Evolutionary conservation across 2,113 vertebrate genomes (phyloP).

Genomic region (Sander lucioperca): DNA sequence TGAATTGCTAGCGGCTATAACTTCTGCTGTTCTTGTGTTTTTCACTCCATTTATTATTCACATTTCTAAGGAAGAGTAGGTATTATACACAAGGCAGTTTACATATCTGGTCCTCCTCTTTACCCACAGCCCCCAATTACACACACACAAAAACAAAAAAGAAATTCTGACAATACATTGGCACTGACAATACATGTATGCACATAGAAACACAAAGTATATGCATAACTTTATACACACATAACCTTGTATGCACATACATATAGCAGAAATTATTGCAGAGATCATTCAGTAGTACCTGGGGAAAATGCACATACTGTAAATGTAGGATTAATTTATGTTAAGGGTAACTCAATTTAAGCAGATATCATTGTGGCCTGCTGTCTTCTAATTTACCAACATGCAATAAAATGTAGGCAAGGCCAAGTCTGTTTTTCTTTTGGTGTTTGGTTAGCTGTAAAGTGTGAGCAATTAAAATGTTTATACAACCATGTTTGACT

Average conservation of each 20-base stretch:
- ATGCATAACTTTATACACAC: not conserved
- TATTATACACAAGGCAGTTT: not conserved
- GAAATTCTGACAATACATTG: not conserved
- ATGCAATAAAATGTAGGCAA: not conserved
- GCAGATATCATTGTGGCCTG: not conserved
- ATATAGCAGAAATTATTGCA: too few relatives aligned
- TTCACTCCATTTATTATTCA: not conserved
- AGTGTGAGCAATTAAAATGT: not conserved
- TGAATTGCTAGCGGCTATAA: not conserved
- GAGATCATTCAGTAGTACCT: too few relatives aligned
- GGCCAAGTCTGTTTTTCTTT: not conserved
- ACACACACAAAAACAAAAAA: not conserved
- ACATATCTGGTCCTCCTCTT: not conserved
- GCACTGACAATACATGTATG: not conserved
- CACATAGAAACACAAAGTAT: not conserved
- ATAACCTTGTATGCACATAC: not conserved
- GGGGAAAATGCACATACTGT: not conserved
- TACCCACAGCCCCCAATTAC: not conserved
- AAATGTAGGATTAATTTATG: not conserved
- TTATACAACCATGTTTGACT: not conserved
- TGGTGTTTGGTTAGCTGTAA: not conserved
- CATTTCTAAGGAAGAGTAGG: not conserved
- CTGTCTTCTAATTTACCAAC: not conserved
- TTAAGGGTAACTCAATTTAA: not conserved
- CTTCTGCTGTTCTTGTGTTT: not conserved